Evolutionary conservation across 2,888 invertebrate genomes (phyloP).

Genomic region (Nipponacmea schrenckii): DNA sequence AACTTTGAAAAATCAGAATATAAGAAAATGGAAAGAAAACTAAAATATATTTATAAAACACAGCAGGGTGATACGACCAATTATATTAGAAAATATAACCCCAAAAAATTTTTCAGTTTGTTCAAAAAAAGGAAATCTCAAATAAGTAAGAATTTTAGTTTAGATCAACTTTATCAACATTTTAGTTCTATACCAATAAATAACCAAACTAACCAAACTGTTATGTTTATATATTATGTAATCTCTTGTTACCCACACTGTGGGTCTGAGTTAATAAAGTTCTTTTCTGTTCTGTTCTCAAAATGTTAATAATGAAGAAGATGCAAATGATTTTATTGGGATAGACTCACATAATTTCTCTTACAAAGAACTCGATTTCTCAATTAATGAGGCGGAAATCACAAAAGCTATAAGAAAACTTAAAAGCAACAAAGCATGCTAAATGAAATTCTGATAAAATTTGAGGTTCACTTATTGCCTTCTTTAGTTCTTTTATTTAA

Average conservation of each 20-base stretch:
- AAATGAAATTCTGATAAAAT: constrained; percentile 25
- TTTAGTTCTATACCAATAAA: neutral
- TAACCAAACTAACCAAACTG: too few relatives aligned
- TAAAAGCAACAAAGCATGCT: constrained; percentile 17
- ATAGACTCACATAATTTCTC: constrained; percentile 10
- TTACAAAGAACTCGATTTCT: neutral
- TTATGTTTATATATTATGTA: too few relatives aligned
- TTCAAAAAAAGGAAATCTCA: neutral
- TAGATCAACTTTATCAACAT: neutral
- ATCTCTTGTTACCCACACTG: too few relatives aligned
- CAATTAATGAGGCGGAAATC: constrained; percentile 15
- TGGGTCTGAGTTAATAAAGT: too few relatives aligned
- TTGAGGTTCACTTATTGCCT: constrained; percentile 13
- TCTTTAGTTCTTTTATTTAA: constrained; percentile 22
- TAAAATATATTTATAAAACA: neutral
- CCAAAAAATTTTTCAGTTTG: neutral
- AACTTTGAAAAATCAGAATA: neutral
- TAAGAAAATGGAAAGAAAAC: neutral
- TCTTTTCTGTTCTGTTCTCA: neutral
- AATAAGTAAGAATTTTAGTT: neutral
- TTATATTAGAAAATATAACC: neutral
- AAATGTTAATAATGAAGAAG: neutral
- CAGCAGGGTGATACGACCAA: neutral
- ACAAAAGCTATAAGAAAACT: constrained; percentile 8
- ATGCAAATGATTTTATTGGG: neutral